Evolutionary conservation across 2,113 vertebrate species (phyloP), one percentile per base, ranked within the genome.

Genomic region (Clarias gariepinus): DNA sequence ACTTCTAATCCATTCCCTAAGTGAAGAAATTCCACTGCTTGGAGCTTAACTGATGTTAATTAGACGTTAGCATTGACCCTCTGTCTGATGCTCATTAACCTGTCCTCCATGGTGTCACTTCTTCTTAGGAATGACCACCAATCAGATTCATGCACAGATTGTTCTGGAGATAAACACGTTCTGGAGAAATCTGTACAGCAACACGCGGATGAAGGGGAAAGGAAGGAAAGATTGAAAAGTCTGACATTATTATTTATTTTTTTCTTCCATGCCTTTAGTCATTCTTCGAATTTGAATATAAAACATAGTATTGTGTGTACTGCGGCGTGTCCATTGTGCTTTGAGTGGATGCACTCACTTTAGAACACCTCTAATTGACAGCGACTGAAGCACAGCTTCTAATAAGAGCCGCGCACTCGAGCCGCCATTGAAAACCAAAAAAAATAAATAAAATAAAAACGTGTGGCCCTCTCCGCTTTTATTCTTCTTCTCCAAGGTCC

Each of bases 351-450:
- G 86, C 86, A 87, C 87, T 89, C 83, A 80, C 89, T 88, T 86
- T 85, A 89, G 81, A 91, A 84, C 85, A 81, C 88, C 83, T 28
- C 91, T 93, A 93, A 93, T 93, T 91, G 91, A 91, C 91, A 89
- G 89, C 77, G 89, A 90, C 89, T 83, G 91, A 91, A 89, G 91
- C 85, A 86, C 87, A 86, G 90, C 88, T 84, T 86, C 89, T 85
- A 73, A 82, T 84, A 83, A 86, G 84, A 83, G 64, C n/a, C 60
- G 81, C 86, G 85, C 78, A 71, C 81, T 90, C 87, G 64, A 88
- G 86, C 90, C 87, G 69, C 87, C 82, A 76, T 87, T 84, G 74
- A 91, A 92, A 86, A 91, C 91, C 91, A 90, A 88, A 91, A 41
- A 41, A 41, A 47, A 47, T 1, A 47, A 47, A 47, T 1, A 47